Percentiles rank a stretch among this genome's conserved stretches.
phyloP scores from a whole-genome alignment of 2,797 vertebrate species.

The Sebastes taczanowskii region DNA sequence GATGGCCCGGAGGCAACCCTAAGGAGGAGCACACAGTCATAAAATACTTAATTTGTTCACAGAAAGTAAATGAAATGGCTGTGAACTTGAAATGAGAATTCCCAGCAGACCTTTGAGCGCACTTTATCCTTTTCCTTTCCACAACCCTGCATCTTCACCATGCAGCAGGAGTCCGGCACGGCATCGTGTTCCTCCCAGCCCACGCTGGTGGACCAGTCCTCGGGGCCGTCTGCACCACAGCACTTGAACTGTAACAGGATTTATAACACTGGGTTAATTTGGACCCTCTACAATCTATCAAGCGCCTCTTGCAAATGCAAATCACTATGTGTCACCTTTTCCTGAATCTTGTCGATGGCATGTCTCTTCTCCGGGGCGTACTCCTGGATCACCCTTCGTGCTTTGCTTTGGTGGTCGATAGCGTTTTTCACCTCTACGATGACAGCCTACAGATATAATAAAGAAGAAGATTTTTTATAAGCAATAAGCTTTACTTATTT shows the following conservation, averaged over 20 bases:
- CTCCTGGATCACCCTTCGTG: background rate
- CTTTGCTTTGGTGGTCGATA: background rate
- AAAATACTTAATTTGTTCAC: background rate
- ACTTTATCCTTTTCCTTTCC: conserved; percentile 21
- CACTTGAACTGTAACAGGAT: conserved; percentile 44
- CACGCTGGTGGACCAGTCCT: conserved; percentile 45
- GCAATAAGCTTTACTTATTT: background rate
- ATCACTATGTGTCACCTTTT: conserved; percentile 47
- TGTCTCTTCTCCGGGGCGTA: conserved; percentile 34
- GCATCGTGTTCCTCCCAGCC: conserved; percentile 39
- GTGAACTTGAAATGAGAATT: background rate
- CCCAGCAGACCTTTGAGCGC: conserved; percentile 37
- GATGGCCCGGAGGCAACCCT: conserved; percentile 50
- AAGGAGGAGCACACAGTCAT: background rate
- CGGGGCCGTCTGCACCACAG: conserved; percentile 42
- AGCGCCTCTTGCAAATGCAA: background rate
- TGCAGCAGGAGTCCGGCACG: conserved; percentile 62
- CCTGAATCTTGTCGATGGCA: conserved; percentile 54
- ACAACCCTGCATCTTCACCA: conserved; percentile 28
- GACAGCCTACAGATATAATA: conserved; percentile 13
- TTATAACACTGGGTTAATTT: background rate
- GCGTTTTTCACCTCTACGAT: conserved; percentile 16
- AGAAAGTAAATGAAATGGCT: background rate
- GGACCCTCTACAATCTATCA: background rate
- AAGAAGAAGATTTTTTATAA: background rate